phyloP scores from a whole-genome alignment of 2,888 invertebrate species.

The Melanophora roralis region DNA sequence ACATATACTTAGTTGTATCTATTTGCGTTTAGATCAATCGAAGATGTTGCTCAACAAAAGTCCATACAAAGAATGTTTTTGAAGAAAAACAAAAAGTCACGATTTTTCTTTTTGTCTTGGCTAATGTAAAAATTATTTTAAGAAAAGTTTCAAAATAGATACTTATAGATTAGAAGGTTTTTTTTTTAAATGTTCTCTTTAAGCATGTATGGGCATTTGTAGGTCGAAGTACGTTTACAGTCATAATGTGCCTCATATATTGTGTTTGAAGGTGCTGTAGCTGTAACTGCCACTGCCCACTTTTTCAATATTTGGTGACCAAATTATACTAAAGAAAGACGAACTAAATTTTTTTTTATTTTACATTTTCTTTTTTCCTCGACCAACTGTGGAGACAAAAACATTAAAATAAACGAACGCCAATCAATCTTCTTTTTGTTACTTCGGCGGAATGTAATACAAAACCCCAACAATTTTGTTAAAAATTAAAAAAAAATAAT shows the following conservation, averaged over 20 bases:
- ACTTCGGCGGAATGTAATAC: slow-evolving; percentile 41
- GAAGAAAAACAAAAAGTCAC: slow-evolving; percentile 55
- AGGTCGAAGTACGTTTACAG: slow-evolving; percentile 51
- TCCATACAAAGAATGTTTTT: slow-evolving; percentile 30
- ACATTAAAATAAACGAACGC: slow-evolving; percentile 74
- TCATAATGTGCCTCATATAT: slow-evolving; percentile 55
- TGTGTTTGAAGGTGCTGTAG: slow-evolving; percentile 29
- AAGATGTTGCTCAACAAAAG: slow-evolving; percentile 17
- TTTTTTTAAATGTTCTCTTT: neutral
- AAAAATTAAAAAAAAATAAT: neutral
- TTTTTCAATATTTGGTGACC: slow-evolving; percentile 53
- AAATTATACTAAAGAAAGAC: slow-evolving; percentile 36
- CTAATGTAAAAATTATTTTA: slow-evolving; percentile 33
- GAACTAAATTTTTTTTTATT: slow-evolving; percentile 1
- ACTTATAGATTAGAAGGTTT: slow-evolving; percentile 54
- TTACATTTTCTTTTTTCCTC: neutral
- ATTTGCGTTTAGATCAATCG: slow-evolving; percentile 9
- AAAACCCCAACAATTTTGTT: slow-evolving; percentile 46
- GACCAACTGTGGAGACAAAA: slow-evolving; percentile 65
- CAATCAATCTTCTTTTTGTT: slow-evolving; percentile 52
- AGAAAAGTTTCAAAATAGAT: slow-evolving; percentile 22
- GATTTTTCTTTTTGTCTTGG: slow-evolving; percentile 42
- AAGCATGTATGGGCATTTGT: slow-evolving; percentile 7
- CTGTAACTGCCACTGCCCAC: slow-evolving; percentile 4
- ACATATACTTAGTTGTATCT: slow-evolving; percentile 20